phyloP scores from a whole-genome alignment of 2,113 vertebrate genomes.

The Bubo bubo region DNA sequence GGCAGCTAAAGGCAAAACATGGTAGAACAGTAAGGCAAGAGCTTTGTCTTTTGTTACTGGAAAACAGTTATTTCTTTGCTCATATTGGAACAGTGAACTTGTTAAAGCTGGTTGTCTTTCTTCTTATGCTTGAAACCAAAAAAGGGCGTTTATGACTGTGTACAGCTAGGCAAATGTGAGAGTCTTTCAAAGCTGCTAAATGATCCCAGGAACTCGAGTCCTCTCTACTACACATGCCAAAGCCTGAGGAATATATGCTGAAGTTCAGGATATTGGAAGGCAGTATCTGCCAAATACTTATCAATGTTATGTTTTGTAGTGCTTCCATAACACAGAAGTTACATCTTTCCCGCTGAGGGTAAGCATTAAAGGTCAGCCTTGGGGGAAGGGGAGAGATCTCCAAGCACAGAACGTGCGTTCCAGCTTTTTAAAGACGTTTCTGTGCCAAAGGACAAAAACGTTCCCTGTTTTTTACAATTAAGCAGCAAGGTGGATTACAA shows the following conservation, averaged over 20 bases:
- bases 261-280: neutral
- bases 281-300: neutral
- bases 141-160: neutral
- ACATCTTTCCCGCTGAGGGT: neutral
- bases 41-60: neutral
- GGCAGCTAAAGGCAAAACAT: neutral
- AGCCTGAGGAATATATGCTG: neutral
- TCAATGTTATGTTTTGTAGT: neutral
- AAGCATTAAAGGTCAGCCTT: neutral
- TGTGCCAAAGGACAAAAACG: neutral
- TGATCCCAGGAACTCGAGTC: neutral
- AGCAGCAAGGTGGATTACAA: neutral
- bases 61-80: neutral
- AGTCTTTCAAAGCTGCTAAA: neutral
- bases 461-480: neutral
- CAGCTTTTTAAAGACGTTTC: neutral
- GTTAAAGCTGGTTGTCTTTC: neutral
- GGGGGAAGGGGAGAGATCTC: neutral
- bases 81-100: neutral
- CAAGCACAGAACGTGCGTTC: neutral
- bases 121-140: neutral
- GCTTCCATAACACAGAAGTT: neutral
- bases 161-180: neutral
- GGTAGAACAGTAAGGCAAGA: neutral
- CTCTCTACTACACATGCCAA: neutral